These are phyloP conservation scores for Calliopum simillimum DNA, from an alignment of 2,888 invertebrate genomes.

Conservation along the genomic window DNA sequence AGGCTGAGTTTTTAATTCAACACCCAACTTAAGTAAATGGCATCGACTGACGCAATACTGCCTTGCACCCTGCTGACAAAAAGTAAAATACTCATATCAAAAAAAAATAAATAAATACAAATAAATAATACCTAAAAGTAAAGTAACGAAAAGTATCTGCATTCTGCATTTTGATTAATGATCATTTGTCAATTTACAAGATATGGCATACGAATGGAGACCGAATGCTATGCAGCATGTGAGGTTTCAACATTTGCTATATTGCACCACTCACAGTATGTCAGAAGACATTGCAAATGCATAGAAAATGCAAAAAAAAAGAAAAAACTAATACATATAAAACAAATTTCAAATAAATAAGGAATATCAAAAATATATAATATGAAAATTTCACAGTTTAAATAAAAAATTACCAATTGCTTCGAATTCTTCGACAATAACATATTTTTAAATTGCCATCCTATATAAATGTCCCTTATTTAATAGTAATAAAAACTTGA, in stretches of 20 bases:
- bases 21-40: background rate
- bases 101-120: slow-evolving; percentile 2
- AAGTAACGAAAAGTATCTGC: slow-evolving; percentile 57
- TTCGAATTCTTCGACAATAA: too few relatives aligned
- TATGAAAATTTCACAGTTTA: too few relatives aligned
- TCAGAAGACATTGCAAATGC: too few relatives aligned
- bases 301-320: too few relatives aligned
- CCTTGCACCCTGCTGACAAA: slow-evolving; percentile 26
- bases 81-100: background rate
- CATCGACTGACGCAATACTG: background rate
- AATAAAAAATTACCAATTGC: too few relatives aligned
- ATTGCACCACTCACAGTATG: background rate
- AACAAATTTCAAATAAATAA: too few relatives aligned
- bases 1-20: slow-evolving; percentile 24
- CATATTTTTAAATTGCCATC: too few relatives aligned
- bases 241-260: slow-evolving; percentile 21
- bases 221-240: slow-evolving; percentile 16
- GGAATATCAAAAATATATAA: too few relatives aligned
- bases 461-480: too few relatives aligned
- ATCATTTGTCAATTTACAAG: slow-evolving; percentile 66
- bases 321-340: too few relatives aligned
- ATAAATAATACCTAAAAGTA: background rate
- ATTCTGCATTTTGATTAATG: slow-evolving; percentile 68
- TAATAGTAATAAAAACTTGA: too few relatives aligned
- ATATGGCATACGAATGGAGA: slow-evolving; percentile 46